These are phyloP conservation scores for Microtus richardsoni DNA, from an alignment of 2,113 vertebrate species.

Conservation along the genomic window DNA sequence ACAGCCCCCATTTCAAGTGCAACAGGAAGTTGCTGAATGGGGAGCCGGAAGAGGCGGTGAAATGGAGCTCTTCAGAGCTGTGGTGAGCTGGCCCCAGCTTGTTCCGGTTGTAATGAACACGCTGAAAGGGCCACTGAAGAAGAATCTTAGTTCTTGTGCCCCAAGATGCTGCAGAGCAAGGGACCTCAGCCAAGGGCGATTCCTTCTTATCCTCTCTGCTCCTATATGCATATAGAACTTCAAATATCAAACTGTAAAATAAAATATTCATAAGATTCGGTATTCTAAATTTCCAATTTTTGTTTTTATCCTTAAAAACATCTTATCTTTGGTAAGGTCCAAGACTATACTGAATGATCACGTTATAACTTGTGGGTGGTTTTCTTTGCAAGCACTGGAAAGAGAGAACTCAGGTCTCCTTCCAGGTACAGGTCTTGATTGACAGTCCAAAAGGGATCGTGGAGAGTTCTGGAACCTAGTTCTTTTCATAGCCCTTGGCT, in stretches of 20 bases:
- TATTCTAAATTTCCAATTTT: neutral
- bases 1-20: neutral
- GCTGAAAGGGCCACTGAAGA: neutral
- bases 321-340: neutral
- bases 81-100: fast-evolving
- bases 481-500: constrained; percentile 64
- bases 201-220: neutral
- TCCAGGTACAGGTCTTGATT: constrained; percentile 73
- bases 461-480: constrained; percentile 57
- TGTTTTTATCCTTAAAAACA: neutral
- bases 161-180: neutral
- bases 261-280: neutral
- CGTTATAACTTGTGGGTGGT: constrained; percentile 70
- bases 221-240: neutral
- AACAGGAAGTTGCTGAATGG: neutral
- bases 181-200: neutral
- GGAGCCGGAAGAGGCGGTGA: neutral
- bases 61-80: too few species aligned
- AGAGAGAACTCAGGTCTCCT: constrained; percentile 56
- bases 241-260: neutral
- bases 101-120: neutral
- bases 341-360: neutral
- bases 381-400: constrained; percentile 25
- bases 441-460: constrained; percentile 52
- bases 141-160: neutral